Conservation (phyloP, 2,113 vertebrate species). For the Plectropomus leopardus region DNA sequence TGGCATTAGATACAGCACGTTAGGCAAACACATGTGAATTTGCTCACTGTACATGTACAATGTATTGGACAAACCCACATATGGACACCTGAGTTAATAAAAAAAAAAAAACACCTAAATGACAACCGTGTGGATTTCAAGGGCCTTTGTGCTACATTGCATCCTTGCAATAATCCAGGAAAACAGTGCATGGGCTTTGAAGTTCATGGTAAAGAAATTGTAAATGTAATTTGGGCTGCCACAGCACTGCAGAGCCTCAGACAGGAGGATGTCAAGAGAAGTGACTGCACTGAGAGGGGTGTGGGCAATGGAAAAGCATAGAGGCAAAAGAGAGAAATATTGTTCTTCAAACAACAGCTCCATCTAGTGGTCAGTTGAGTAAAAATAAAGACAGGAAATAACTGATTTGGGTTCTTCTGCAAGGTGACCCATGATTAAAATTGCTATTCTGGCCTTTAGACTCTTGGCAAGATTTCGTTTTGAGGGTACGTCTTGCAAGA, state of each 20-base stretch:
- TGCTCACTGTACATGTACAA: not conserved
- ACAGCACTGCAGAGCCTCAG: constrained; percentile 40
- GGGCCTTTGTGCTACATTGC: not conserved
- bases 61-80: not conserved
- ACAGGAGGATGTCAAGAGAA: constrained; percentile 13
- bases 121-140: not conserved
- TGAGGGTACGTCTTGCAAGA: not conserved
- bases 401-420: not conserved
- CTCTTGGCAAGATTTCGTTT: not conserved
- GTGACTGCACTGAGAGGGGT: constrained; percentile 40
- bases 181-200: not conserved
- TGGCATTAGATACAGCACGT: not conserved
- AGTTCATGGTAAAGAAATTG: constrained; percentile 6
- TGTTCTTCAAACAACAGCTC: constrained; percentile 69
- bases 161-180: not conserved
- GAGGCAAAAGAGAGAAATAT: not conserved
- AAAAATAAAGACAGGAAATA: not conserved
- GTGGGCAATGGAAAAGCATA: constrained; percentile 13
- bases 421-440: constrained; percentile 6
- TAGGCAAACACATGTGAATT: not conserved
- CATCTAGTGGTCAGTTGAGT: constrained; percentile 61
- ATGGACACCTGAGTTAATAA: not conserved
- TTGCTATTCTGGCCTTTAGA: constrained; percentile 2
- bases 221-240: constrained; percentile 4
- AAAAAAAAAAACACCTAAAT: not conserved